phyloP scores from a whole-genome alignment of 2,797 vertebrate genomes.

The Avahi laniger region DNA sequence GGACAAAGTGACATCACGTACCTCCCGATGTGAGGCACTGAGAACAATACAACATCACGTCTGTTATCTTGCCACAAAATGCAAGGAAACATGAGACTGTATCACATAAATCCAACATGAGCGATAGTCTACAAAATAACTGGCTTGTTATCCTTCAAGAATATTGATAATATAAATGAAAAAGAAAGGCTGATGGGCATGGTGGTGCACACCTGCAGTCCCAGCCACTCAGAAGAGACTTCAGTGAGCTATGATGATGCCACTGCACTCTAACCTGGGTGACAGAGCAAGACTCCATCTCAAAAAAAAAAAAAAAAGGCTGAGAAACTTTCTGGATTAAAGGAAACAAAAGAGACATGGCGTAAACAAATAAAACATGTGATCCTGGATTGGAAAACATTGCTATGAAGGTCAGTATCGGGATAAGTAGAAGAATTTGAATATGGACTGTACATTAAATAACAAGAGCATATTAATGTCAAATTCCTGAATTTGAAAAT shows the following conservation, averaged over 20 bases:
- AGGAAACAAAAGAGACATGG: neutral
- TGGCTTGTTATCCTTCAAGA: neutral
- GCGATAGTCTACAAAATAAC: neutral
- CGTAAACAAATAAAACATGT: neutral
- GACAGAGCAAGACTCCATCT: too few relatives aligned
- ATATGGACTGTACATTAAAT: neutral
- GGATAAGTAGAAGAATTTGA: neutral
- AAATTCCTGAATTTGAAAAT: neutral
- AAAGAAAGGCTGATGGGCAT: neutral
- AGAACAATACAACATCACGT: neutral
- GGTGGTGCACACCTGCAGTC: neutral
- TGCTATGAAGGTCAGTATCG: neutral
- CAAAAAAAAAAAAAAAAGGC: neutral
- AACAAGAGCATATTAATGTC: neutral
- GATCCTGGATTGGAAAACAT: neutral
- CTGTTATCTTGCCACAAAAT: neutral
- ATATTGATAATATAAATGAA: neutral
- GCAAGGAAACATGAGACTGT: neutral
- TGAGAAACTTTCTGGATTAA: neutral
- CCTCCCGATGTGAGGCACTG: neutral
- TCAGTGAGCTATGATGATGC: too few relatives aligned
- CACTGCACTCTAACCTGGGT: too few relatives aligned
- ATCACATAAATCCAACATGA: neutral
- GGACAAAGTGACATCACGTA: neutral
- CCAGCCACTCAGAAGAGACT: neutral